Base-by-base conservation (phyloP, 1,140 invertebrate species). In the Philotrypesis tridentata region DNA sequence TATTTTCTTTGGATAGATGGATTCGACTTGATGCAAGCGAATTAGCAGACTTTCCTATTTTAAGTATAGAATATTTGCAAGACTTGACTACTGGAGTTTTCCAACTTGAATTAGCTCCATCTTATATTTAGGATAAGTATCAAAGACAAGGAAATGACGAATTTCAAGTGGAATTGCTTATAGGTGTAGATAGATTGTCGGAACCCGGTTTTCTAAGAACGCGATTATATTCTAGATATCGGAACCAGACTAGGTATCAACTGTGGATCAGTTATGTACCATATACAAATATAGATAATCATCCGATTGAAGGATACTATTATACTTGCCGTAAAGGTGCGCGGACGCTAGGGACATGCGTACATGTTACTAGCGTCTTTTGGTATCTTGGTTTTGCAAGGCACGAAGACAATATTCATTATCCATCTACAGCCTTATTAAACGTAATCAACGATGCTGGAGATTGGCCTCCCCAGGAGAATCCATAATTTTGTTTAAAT, bases 101-200 rank as follows among this genome's bases (percentile, higher is more conserved):
- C 61, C 43, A 71, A 70, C 2, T 78, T 0, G 23, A 48, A 23
- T 14, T 78, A 9, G 43, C 55, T 63, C 43, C 63, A 60, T 12
- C 43, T 6, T 72, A 79, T 21, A 71, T 79, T 6, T 67, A 79
- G 29, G 78, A 79, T 37, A 71, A 31, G 12, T 33, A 71, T 7
- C 14, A 61, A 61, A 43, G 40, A 78, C 60, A 48, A 21, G 43
- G 48, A 23, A 29, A 68, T 27, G 75, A 77, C 37, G 61, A 77
- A 77, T 40, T 67, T 9, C 31, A 77, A 25, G n/a, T 27, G 40
- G 29, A 61, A 23, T 4, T 77, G 75, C n/a, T 77, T 40, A 31
- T 21, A 43, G 37, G 27, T 27, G 40, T 27, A 29, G 17, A 40
- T 4, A 12, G 61, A 29, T 1, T 77, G 7, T 61, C 75, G 17